Base-by-base conservation (phyloP, 2,888 invertebrate species). In the Agapostemon virescens region DNA sequence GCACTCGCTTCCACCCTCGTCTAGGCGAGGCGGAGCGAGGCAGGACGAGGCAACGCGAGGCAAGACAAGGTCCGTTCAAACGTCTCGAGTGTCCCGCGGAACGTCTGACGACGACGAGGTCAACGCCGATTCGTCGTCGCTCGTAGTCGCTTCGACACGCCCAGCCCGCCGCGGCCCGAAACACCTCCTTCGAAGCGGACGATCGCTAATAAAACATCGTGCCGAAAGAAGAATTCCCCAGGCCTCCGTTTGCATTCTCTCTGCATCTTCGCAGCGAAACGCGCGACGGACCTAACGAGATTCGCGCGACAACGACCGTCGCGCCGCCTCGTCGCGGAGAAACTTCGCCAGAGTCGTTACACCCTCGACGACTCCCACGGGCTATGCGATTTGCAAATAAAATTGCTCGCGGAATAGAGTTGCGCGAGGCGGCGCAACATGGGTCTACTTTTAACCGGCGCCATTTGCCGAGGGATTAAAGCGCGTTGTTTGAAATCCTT, bases 51-150 rank as follows among this genome's bases (percentile, higher is more conserved):
- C 52, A 55, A 55, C 23, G 6, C 55, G 55, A 55, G 26, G 55
- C 55, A 15, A 42, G 38, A 15, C 15, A 15, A 63, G 20, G 45
- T 64, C 30, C 79, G 71, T 74, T 72, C 87, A 84, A 79, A 81
- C 17, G 55, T 86, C 84, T 87, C 86, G 77, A 86, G 87, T 81
- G 45, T 81, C 74, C 84, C 82, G 79, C 67, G 84, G 55, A 72
- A 67, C 71, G 38, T 36, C 74, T 74, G 58, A 73, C n/a, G 74
- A 79, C 78, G 74, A 74, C 77, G 74, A 58, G 69, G 67, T 58
- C 75, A 52, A 38, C 77, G 74, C 38, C 66, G 77, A 67, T 45
- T 30, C 30, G 23, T 72, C 38, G 33, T 61, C 63, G 55, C 73
- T 64, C 23, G 17, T 45, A 68, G 74, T 73, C 74, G 61, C 82